These are phyloP conservation scores for Rotaria magnacalcarata DNA, from an alignment of 2,888 invertebrate genomes.

Conservation along the genomic window DNA sequence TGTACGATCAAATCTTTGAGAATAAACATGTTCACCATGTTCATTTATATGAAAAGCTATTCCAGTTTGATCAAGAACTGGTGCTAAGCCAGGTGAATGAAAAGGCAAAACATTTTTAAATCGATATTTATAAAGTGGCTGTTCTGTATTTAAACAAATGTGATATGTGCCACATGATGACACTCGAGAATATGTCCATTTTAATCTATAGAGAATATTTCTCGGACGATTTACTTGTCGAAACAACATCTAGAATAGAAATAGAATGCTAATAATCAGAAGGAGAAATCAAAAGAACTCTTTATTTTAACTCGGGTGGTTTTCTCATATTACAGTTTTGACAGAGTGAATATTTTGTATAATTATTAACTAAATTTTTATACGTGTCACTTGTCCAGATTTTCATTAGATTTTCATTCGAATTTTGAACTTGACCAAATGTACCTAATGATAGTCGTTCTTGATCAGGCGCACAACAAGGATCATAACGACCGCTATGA, in stretches of 20 bases:
- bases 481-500: not conserved
- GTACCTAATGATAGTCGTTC: conserved; percentile 10
- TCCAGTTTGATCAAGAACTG: not conserved
- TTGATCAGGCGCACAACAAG: conserved; percentile 15
- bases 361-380: not conserved
- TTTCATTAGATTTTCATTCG: conserved; percentile 1
- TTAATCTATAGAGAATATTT: not conserved
- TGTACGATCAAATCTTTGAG: not conserved
- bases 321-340: conserved; percentile 35
- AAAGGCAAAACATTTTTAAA: not conserved
- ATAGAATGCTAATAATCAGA: not conserved
- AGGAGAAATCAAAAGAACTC: not conserved
- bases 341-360: not conserved
- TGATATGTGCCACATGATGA: conserved; percentile 10
- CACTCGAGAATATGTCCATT: not conserved
- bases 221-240: not conserved
- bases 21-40: not conserved
- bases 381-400: not conserved
- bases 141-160: not conserved
- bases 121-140: not conserved
- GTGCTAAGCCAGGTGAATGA: conserved; percentile 32
- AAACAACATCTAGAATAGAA: not conserved
- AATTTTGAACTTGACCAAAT: not conserved
- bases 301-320: not conserved
- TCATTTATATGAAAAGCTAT: not conserved